Conservation (phyloP, 1,140 invertebrate species). For the Bombus soroeensis region DNA sequence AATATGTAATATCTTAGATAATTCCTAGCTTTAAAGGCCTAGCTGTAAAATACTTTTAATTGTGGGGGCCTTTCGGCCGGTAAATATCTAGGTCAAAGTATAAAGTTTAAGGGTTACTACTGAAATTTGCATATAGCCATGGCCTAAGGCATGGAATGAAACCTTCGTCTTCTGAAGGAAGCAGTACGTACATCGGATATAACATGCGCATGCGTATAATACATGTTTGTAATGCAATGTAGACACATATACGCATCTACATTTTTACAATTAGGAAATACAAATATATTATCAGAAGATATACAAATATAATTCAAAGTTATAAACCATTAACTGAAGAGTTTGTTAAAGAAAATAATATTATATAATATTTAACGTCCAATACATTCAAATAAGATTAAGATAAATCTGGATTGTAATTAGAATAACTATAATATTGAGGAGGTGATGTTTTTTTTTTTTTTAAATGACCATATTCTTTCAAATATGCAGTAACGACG, state of each 20-base stretch:
- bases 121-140: conserved; percentile 67
- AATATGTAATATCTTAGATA: not conserved
- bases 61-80: not conserved
- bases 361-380: not conserved
- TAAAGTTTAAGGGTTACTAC: conserved; percentile 70
- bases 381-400: no score
- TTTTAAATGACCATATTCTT: no score
- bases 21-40: not conserved
- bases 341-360: not conserved
- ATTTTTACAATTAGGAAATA: not conserved
- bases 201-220: not conserved
- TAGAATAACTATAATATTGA: no score
- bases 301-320: not conserved
- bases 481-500: not conserved
- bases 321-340: not conserved
- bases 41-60: conserved; percentile 61
- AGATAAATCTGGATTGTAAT: no score
- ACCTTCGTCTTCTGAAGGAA: conserved; percentile 34
- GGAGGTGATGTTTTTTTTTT: no score
- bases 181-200: not conserved
- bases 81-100: conserved; percentile 65
- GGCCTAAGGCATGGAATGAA: conserved; percentile 13
- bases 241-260: not conserved
- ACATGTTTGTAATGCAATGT: not conserved
- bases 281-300: not conserved